Evolutionary conservation across 2,888 invertebrate genomes (phyloP), one percentile per base, ranked within the genome.

Genomic region (Pediacus dermestoides): DNA sequence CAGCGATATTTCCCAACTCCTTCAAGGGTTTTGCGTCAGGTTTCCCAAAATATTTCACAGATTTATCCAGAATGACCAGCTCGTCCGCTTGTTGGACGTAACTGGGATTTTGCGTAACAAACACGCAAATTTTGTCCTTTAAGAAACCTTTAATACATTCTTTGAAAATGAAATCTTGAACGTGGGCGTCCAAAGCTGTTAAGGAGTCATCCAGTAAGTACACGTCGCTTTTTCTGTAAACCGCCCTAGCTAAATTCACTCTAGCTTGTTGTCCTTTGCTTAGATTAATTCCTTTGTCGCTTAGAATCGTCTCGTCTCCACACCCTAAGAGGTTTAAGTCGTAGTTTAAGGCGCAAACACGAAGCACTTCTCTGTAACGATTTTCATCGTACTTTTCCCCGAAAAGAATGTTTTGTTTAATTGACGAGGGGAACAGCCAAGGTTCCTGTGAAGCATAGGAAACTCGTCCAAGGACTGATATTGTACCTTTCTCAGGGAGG

Each of bases 221-320:
- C 15, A 88, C 73, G 52, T 88, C 85, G 1, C 84, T 83, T 46
- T 82, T 76, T 48, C 76, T 76, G 57, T 87, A 88, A 30, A 87
- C 70, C 2, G 85, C 80, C 55, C 87, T 72, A 0, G 85, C 86
- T 32, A 90, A 70, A 63, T 84, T 85, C 14, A 90, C 77, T 44
- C 89, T 74, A 1, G 87, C 86, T 62, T 80, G 78, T 67, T 89
- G 89, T 4, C 88, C 88, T 8, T 88, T 88, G 14, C 86, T 87
- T 3, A 90, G 67, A 13, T 82, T 81, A 0, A 82, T 75, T 4
- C 89, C 89, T 18, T 83, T 74, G 56, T 90, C 89, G 2, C 88
- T 88, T 1, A 89, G 82, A 34, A 85, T 61, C 0, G 85, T 86
- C 50, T 76, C 67, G 58, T 89, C 89, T 7, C 85, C 85, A 45